Conservation (phyloP, 2,888 invertebrate genomes). For the Lycaena phlaeas region DNA sequence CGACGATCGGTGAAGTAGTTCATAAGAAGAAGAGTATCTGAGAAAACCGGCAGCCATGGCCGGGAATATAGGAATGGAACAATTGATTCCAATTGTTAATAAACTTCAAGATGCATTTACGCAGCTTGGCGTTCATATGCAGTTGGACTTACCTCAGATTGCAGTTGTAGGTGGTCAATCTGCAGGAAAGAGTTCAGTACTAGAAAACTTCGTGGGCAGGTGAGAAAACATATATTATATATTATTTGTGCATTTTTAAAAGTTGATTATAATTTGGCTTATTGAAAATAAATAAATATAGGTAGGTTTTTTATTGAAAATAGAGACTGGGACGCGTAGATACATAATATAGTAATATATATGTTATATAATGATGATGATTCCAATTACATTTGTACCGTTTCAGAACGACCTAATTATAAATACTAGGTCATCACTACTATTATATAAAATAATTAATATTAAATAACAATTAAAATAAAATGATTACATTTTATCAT, state of each 20-base stretch:
- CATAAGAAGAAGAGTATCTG: slow-evolving; percentile 52
- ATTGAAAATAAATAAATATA: no score
- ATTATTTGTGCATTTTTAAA: slow-evolving; percentile 2
- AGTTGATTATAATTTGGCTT: no score
- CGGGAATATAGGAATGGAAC: slow-evolving; percentile 94
- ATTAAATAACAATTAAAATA: neutral
- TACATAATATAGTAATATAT: no score
- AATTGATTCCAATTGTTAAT: slow-evolving; percentile 99
- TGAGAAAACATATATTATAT: slow-evolving; percentile 71
- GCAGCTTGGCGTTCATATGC: slow-evolving; percentile 97
- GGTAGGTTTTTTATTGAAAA: no score
- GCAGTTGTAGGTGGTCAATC: slow-evolving; percentile 99
- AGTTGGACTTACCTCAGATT: slow-evolving; percentile 99
- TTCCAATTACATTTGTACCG: no score
- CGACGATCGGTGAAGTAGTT: slow-evolving; percentile 60
- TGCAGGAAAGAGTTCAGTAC: slow-evolving; percentile 99
- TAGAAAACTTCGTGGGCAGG: slow-evolving; percentile 99
- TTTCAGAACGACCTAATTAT: slow-evolving; percentile 3
- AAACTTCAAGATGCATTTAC: slow-evolving; percentile 99
- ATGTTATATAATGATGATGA: no score
- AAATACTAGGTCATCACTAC: no score
- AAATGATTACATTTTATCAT: neutral
- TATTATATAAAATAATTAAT: neutral
- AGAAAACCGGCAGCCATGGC: slow-evolving; percentile 70
- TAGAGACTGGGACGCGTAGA: no score